Percentiles rank a stretch among this genome's conserved stretches.
Evolutionary conservation across 2,797 vertebrate species (phyloP).

Genomic region (Mormyrus hasselquistii): DNA sequence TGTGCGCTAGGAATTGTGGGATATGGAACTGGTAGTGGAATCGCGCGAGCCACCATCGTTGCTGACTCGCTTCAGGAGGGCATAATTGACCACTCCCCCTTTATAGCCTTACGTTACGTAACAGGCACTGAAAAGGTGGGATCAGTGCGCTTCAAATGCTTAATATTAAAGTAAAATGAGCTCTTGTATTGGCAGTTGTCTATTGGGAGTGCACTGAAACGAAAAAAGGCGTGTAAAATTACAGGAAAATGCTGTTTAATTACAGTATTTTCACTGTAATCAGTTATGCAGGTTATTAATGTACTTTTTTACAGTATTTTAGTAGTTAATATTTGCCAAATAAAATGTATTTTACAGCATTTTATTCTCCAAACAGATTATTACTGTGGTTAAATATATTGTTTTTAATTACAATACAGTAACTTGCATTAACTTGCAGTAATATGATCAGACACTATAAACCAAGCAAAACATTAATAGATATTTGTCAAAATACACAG

Average conservation of each 20-base stretch:
- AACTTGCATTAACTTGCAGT: not conserved
- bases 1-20: too few species aligned
- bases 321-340: not conserved
- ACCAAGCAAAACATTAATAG: not conserved
- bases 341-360: not conserved
- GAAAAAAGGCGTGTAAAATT: too few species aligned
- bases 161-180: too few species aligned
- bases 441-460: not conserved
- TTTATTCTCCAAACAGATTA: not conserved
- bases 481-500: not conserved
- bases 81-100: too few species aligned
- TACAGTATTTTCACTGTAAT: not conserved
- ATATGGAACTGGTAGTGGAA: too few species aligned
- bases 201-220: too few species aligned
- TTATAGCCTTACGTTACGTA: too few species aligned
- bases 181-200: too few species aligned
- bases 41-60: too few species aligned
- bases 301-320: not conserved
- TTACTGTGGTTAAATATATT: not conserved
- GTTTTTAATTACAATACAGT: not conserved
- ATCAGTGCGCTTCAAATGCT: too few species aligned
- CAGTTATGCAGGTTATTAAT: not conserved
- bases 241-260: not conserved
- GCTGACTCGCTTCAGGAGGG: too few species aligned
- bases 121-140: too few species aligned